Percentiles rank a stretch among this genome's conserved stretches.
These are phyloP conservation scores for Cynopterus sphinx DNA, from an alignment of 2,797 vertebrate species.

Conservation along the genomic window DNA sequence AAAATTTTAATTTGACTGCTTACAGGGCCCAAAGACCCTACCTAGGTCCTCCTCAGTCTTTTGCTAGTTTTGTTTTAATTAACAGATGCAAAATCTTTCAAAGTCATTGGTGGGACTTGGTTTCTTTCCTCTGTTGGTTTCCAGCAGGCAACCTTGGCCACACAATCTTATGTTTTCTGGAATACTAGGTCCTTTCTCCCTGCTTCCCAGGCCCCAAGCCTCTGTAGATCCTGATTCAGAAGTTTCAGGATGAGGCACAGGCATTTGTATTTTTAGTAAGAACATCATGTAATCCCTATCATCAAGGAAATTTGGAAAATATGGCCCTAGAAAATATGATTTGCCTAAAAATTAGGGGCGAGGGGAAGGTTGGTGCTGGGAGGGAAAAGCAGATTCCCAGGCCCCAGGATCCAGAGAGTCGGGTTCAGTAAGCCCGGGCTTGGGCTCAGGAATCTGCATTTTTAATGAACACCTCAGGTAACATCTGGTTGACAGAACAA, in stretches of 20 bases:
- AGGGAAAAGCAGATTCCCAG: neutral
- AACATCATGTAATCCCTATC: neutral
- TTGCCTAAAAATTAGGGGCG: neutral
- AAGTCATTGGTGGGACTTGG: neutral
- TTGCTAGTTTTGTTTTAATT: conserved; percentile 5
- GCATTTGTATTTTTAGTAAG: conserved; percentile 8
- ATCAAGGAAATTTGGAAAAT: neutral
- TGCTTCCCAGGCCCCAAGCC: neutral
- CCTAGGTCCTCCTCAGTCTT: neutral
- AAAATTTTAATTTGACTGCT: neutral
- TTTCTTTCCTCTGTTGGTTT: conserved; percentile 45
- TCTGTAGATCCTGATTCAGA: neutral
- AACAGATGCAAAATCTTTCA: conserved; percentile 32
- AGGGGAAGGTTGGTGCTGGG: neutral
- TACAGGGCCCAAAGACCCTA: neutral
- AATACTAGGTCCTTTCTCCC: neutral
- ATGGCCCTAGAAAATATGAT: neutral
- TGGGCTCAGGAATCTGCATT: neutral
- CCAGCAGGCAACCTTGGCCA: conserved; percentile 18
- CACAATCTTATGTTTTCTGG: neutral
- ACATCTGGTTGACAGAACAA: neutral
- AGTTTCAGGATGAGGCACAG: neutral
- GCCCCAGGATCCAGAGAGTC: too few relatives aligned
- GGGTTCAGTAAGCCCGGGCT: neutral
- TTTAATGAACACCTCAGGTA: neutral